Evolutionary conservation across 2,113 vertebrate genomes (phyloP).

Genomic region (Neofelis nebulosa): DNA sequence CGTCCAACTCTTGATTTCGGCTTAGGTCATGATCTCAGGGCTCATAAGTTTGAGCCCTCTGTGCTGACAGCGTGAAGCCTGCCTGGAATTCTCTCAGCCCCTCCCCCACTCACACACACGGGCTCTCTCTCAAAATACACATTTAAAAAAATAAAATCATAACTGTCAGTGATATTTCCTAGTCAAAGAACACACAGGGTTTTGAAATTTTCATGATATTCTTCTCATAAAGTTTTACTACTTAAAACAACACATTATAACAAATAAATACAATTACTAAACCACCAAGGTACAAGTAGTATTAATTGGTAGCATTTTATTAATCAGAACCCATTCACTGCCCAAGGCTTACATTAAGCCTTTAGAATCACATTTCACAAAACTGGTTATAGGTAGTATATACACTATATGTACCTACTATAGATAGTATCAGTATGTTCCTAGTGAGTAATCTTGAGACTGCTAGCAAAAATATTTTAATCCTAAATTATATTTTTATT

Average conservation of each 20-base stretch:
- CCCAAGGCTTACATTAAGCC: not conserved
- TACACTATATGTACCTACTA: too few relatives aligned
- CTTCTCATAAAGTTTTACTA: not conserved
- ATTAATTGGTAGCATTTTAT: not conserved
- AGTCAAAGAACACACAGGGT: not conserved
- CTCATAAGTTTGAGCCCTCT: too few relatives aligned
- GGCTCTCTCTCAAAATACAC: too few relatives aligned
- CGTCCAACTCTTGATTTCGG: too few relatives aligned
- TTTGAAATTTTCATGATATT: not conserved
- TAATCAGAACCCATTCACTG: not conserved
- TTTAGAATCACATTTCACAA: constrained; percentile 16
- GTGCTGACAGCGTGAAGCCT: too few relatives aligned
- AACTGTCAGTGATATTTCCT: not conserved
- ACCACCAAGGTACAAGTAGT: not conserved
- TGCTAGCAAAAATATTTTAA: not conserved
- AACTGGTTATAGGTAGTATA: not conserved
- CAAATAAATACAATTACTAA: not conserved
- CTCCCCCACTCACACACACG: too few relatives aligned
- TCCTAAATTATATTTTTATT: not conserved
- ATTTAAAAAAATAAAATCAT: not conserved
- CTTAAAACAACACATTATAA: not conserved
- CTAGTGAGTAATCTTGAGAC: not conserved
- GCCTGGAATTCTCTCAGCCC: too few relatives aligned
- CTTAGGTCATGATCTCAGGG: too few relatives aligned
- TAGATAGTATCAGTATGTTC: not conserved